Conservation (phyloP, 2,797 vertebrate species). For the Menidia menidia region DNA sequence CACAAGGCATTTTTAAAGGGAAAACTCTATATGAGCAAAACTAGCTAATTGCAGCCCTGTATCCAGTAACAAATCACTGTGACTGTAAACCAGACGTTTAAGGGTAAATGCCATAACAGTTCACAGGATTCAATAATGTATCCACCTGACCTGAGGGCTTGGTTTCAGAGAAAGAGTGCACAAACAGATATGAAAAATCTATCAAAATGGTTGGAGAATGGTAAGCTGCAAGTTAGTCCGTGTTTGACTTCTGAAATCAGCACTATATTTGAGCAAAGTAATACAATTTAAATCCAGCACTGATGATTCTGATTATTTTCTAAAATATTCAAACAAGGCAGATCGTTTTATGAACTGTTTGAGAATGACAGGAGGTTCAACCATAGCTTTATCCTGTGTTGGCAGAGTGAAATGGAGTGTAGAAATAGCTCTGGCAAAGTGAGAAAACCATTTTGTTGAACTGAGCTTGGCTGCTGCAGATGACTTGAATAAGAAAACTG, state of each 20-base stretch:
- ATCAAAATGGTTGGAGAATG: not conserved
- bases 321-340: slow-evolving; percentile 8
- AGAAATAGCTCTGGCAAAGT: slow-evolving; percentile 38
- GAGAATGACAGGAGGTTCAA: slow-evolving; percentile 35
- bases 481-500: slow-evolving; percentile 26
- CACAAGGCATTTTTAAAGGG: slow-evolving; percentile 51
- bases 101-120: slow-evolving; percentile 27
- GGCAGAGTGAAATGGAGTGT: slow-evolving; percentile 49
- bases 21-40: slow-evolving; percentile 24
- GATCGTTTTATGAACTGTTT: slow-evolving; percentile 17
- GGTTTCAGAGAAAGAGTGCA: not conserved
- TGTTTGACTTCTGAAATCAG: slow-evolving; percentile 16
- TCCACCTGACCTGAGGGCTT: slow-evolving; percentile 19
- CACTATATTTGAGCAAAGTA: slow-evolving; percentile 21
- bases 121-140: slow-evolving; percentile 23
- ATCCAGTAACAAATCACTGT: slow-evolving; percentile 36
- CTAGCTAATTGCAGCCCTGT: slow-evolving; percentile 26
- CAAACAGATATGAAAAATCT: not conserved
- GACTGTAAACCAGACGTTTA: slow-evolving; percentile 37
- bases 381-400: slow-evolving; percentile 38
- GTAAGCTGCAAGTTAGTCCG: slow-evolving; percentile 9
- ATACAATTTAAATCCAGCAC: not conserved
- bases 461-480: slow-evolving; percentile 34
- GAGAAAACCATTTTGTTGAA: slow-evolving; percentile 38
- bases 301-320: slow-evolving; percentile 15